Percentiles rank a stretch among this genome's conserved stretches.
Conservation (phyloP, 2,797 vertebrate species). For the Tadarida brasiliensis region DNA sequence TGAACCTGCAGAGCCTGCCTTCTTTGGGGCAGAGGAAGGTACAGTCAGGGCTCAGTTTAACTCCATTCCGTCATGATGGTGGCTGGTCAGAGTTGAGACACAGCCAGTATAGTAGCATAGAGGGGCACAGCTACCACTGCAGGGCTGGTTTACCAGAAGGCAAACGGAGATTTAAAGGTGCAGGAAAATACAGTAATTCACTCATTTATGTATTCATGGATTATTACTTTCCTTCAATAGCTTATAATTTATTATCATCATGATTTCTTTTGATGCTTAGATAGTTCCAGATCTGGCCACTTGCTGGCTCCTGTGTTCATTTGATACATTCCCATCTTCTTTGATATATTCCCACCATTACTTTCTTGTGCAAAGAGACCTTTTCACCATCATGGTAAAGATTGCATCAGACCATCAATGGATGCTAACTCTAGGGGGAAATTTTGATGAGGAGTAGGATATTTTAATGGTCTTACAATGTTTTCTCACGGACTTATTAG, state of each 20-base stretch:
- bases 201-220: background rate
- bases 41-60: background rate
- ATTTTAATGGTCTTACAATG: background rate
- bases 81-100: background rate
- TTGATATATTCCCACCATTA: background rate
- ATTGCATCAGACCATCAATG: background rate
- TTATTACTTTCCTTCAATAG: background rate
- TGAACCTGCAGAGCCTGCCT: background rate
- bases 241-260: slow-evolving; percentile 29
- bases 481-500: background rate
- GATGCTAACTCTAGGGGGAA: background rate
- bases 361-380: background rate
- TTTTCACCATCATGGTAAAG: background rate
- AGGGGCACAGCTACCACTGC: background rate
- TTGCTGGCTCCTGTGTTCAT: background rate
- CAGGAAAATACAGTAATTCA: background rate
- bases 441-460: background rate
- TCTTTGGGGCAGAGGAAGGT: background rate
- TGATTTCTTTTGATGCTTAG: slow-evolving; percentile 41
- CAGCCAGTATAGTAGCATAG: background rate
- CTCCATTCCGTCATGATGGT: background rate
- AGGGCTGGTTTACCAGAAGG: background rate
- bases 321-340: background rate
- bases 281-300: slow-evolving; percentile 1
- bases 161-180: background rate